phyloP scores from a whole-genome alignment of 2,797 vertebrate species.

The Todus mexicanus region DNA sequence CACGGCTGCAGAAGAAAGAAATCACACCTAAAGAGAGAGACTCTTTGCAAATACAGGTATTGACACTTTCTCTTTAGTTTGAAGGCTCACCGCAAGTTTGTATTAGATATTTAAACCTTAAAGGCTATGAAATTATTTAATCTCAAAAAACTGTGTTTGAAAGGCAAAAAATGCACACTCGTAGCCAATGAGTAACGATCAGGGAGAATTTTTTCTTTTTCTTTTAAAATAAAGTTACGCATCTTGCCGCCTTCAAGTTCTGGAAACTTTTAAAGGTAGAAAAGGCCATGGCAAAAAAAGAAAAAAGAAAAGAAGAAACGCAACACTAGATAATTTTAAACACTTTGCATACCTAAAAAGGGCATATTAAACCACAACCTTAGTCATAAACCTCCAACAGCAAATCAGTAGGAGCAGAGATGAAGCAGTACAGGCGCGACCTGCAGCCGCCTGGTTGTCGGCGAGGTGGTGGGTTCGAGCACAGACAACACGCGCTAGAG shows the following conservation, averaged over 20 bases:
- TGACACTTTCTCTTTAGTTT: background rate
- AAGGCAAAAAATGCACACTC: background rate
- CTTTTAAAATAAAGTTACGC: background rate
- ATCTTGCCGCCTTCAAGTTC: slow-evolving; percentile 4
- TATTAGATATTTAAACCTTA: background rate
- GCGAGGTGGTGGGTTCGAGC: slow-evolving; percentile 64
- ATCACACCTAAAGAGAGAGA: background rate
- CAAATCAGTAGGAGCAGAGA: slow-evolving; percentile 63
- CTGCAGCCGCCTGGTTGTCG: slow-evolving; percentile 20
- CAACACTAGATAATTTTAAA: slow-evolving; percentile 54
- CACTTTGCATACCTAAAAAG: slow-evolving; percentile 60
- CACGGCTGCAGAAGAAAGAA: background rate
- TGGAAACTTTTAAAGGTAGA: slow-evolving; percentile 24
- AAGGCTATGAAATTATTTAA: background rate
- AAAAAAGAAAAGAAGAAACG: background rate
- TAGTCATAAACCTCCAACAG: slow-evolving; percentile 73
- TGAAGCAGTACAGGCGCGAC: slow-evolving; percentile 53
- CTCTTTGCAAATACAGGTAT: background rate
- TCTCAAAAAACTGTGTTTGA: background rate
- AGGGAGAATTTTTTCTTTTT: background rate
- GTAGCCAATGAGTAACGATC: background rate
- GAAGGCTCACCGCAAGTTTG: background rate
- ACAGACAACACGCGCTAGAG: slow-evolving; percentile 66
- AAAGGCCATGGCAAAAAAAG: background rate
- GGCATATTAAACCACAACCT: slow-evolving; percentile 73